Evolutionary conservation across 1,140 invertebrate genomes (phyloP).

Genomic region (Zaprionus ghesquierei): DNA sequence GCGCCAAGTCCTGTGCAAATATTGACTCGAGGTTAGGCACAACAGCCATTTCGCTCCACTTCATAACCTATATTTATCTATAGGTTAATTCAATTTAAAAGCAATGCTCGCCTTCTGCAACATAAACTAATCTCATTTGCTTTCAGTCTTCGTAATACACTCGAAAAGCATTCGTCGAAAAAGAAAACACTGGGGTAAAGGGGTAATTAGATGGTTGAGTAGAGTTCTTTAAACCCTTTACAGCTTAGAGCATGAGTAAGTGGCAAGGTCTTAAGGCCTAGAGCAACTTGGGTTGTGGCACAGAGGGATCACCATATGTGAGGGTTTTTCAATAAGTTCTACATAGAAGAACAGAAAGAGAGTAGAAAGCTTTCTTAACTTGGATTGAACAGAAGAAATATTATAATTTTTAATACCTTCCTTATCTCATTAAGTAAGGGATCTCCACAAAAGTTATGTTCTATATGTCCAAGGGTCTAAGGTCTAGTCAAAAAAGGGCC

Average conservation of each 20-base stretch:
- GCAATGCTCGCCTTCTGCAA: not conserved
- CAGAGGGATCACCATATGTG: too few relatives aligned
- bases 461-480: too few relatives aligned
- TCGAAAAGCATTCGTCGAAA: not conserved
- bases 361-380: too few relatives aligned
- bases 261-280: not conserved
- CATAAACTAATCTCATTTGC: conserved; percentile 6
- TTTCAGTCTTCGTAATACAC: not conserved
- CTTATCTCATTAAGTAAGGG: too few relatives aligned
- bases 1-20: conserved; percentile 47
- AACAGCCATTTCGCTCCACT: conserved; percentile 40
- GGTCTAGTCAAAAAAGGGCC: too few relatives aligned
- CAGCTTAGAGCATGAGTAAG: not conserved
- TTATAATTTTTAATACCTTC: too few relatives aligned
- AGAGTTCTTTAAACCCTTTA: not conserved
- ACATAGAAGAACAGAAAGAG: too few relatives aligned
- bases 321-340: too few relatives aligned
- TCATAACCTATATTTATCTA: conserved; percentile 21
- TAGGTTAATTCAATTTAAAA: conserved; percentile 67
- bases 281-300: not conserved
- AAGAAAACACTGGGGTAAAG: not conserved
- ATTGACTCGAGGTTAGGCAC: conserved; percentile 63
- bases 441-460: too few relatives aligned
- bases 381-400: too few relatives aligned
- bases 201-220: not conserved